Percentiles rank a stretch among this genome's conserved stretches.
phyloP scores from a whole-genome alignment of 2,888 invertebrate genomes.

The Lepas anatifera region DNA sequence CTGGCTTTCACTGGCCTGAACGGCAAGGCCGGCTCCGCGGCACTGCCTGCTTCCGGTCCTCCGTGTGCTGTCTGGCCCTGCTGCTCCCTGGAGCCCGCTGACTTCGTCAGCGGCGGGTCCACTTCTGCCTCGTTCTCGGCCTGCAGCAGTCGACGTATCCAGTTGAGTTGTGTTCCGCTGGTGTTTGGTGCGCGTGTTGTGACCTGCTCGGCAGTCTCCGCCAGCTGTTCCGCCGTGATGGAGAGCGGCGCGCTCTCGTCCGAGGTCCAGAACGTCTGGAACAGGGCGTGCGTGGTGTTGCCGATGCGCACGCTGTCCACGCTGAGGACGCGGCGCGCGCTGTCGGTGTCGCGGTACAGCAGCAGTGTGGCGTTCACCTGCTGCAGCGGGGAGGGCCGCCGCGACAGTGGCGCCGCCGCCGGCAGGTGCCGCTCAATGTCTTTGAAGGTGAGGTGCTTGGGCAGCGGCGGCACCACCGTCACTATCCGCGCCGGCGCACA shows the following conservation, averaged over 20 bases:
- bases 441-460: not conserved
- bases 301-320: not conserved
- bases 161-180: too few relatives aligned
- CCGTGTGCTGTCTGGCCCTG: too few relatives aligned
- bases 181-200: too few relatives aligned
- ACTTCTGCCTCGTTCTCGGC: too few relatives aligned
- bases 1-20: too few relatives aligned
- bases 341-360: not conserved
- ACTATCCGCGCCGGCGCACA: not conserved
- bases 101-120: too few relatives aligned
- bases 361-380: not conserved
- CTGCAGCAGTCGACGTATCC: too few relatives aligned
- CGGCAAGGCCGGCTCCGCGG: too few relatives aligned
- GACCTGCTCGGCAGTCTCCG: too few relatives aligned
- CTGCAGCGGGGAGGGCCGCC: not conserved
- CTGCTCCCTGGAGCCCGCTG: too few relatives aligned
- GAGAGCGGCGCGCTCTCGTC: not conserved
- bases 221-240: too few relatives aligned
- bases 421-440: not conserved
- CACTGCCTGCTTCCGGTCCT: too few relatives aligned
- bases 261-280: not conserved
- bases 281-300: not conserved
- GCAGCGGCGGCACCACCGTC: not conserved
- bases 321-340: not conserved
- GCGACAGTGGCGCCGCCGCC: not conserved